Conservation (phyloP, 2,888 invertebrate genomes). For the Sceliomorpha sp. region DNA sequence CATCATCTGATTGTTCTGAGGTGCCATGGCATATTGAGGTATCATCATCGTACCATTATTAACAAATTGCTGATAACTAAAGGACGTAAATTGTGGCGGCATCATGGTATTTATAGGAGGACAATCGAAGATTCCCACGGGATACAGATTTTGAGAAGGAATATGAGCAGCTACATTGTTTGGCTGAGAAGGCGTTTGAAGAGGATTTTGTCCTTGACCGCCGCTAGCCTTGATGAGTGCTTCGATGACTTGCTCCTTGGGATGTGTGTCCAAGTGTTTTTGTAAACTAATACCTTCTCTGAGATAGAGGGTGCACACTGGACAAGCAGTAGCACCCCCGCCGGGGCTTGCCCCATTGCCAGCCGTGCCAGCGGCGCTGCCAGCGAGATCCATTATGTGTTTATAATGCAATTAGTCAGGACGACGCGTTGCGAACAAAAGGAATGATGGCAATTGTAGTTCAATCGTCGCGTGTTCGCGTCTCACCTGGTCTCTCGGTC, state of each 20-base stretch:
- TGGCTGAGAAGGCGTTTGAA: constrained; percentile 58
- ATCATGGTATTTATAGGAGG: constrained; percentile 76
- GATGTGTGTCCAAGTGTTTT: constrained; percentile 91
- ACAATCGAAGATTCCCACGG: constrained; percentile 76
- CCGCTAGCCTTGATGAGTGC: constrained; percentile 84
- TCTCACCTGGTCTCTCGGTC: constrained; percentile 37
- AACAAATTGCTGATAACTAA: constrained; percentile 83
- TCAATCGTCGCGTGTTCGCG: constrained; percentile 20
- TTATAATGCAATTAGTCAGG: background rate
- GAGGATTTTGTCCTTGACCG: constrained; percentile 53
- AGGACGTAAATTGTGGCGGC: constrained; percentile 80
- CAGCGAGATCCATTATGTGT: constrained; percentile 34
- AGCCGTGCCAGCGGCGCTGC: constrained; percentile 6
- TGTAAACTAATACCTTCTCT: constrained; percentile 91
- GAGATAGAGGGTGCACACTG: constrained; percentile 91
- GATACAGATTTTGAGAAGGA: constrained; percentile 62
- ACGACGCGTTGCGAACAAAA: constrained; percentile 16
- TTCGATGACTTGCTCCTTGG: constrained; percentile 93
- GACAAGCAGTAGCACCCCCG: constrained; percentile 83
- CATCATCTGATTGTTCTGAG: constrained; percentile 82
- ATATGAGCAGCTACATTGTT: constrained; percentile 67
- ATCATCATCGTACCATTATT: constrained; percentile 82
- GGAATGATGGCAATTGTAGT: constrained; percentile 26
- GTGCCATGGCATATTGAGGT: constrained; percentile 82
- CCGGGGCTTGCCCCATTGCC: background rate